Evolutionary conservation across 2,113 vertebrate species (phyloP).

Genomic region (Rousettus leschenaultii): DNA sequence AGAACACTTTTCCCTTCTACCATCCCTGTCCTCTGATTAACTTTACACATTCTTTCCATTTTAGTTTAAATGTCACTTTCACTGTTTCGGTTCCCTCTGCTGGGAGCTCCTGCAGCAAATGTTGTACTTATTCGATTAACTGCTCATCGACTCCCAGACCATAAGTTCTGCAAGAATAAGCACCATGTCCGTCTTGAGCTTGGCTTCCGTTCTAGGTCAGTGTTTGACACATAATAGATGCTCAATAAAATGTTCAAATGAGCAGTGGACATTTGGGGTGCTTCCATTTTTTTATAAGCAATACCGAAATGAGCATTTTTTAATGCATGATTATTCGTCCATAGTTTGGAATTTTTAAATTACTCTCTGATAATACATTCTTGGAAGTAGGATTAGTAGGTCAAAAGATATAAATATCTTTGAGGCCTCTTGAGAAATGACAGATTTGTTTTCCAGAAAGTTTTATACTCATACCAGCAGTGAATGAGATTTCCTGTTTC

Average conservation of each 20-base stretch:
- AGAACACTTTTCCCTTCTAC: background rate
- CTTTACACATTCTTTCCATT: background rate
- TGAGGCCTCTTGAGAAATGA: background rate
- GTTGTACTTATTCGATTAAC: background rate
- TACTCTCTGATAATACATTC: background rate
- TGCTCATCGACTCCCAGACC: background rate
- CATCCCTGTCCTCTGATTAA: background rate
- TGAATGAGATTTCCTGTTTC: background rate
- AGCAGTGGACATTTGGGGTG: background rate
- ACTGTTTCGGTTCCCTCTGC: background rate
- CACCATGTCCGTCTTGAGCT: background rate
- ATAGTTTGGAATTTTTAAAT: background rate
- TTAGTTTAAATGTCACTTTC: background rate
- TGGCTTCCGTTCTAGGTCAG: background rate
- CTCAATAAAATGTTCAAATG: background rate
- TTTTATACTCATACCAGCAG: background rate
- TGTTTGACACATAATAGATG: background rate
- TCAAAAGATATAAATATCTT: conserved; percentile 10
- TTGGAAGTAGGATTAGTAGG: conserved; percentile 27
- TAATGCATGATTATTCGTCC: background rate
- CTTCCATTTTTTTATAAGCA: background rate
- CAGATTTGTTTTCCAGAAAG: conserved; percentile 12
- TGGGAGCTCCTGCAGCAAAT: background rate
- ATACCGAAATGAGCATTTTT: background rate
- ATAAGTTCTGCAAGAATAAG: background rate